These are phyloP conservation scores for Pogonomyrmex barbatus DNA, from an alignment of 1,140 invertebrate genomes.

Conservation along the genomic window DNA sequence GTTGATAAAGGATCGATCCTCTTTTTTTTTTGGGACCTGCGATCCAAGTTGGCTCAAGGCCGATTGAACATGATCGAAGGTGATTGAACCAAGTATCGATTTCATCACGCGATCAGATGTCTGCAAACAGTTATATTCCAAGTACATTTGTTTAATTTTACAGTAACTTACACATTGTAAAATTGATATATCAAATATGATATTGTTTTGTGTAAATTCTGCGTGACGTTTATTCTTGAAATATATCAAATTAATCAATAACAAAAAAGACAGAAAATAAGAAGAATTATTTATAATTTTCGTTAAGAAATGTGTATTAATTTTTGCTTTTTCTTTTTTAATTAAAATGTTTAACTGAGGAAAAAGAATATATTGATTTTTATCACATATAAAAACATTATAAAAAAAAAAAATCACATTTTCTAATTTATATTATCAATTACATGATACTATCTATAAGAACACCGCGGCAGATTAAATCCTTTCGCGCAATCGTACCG, in stretches of 20 bases:
- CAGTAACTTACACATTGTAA: not conserved
- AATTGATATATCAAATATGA: not conserved
- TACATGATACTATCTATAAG: not conserved
- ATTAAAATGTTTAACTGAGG: not conserved
- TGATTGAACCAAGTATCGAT: not conserved
- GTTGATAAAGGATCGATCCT: slow-evolving; percentile 66
- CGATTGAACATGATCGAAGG: not conserved
- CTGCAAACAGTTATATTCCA: not conserved
- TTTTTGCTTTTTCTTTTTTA: not conserved
- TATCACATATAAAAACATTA: not conserved
- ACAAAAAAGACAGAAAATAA: not conserved
- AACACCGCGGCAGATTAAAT: not conserved
- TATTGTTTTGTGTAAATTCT: not conserved
- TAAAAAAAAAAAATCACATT: not conserved
- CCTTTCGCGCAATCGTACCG: slow-evolving; percentile 10
- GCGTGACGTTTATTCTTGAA: not conserved
- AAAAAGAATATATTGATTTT: not conserved
- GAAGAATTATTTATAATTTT: not conserved
- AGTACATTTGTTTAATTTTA: not conserved
- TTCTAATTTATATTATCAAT: slow-evolving; percentile 5
- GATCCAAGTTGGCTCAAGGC: not conserved
- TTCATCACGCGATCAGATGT: not conserved
- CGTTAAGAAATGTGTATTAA: not conserved
- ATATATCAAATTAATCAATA: not conserved
- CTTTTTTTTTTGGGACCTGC: not conserved